Conservation (phyloP, 2,113 vertebrate genomes). For the Dicrurus megarhynchus region DNA sequence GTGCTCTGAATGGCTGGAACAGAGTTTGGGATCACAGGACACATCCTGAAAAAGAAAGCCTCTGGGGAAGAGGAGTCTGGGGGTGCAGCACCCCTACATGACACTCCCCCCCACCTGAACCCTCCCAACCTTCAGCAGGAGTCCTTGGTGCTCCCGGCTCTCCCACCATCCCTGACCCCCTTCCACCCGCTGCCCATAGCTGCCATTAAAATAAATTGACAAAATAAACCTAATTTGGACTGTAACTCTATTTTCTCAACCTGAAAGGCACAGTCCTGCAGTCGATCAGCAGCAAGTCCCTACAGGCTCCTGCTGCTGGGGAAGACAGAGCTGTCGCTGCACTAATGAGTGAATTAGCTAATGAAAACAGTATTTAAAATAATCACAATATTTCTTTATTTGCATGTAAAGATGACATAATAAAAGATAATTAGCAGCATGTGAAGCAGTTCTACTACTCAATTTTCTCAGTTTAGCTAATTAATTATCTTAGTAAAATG, state of each 20-base stretch:
- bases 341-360: constrained; percentile 55
- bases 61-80: neutral
- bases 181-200: fast-evolving
- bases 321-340: neutral
- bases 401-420: constrained; percentile 70
- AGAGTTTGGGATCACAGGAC: fast-evolving
- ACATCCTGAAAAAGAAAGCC: neutral
- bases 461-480: constrained; percentile 71
- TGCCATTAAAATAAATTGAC: neutral
- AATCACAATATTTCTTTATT: constrained; percentile 75
- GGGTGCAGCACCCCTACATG: neutral
- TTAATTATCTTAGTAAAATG: constrained; percentile 71
- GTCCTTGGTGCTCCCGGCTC: neutral
- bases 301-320: neutral
- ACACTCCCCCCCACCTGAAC: fast-evolving
- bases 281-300: neutral
- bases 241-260: neutral
- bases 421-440: constrained; percentile 70
- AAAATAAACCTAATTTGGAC: neutral
- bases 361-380: constrained; percentile 65
- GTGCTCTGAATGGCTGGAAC: neutral
- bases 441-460: constrained; percentile 60
- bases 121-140: neutral
- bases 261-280: neutral
- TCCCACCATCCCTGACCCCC: too few species aligned